Conservation (phyloP, 2,113 vertebrate species). For the Aepyceros melampus region DNA sequence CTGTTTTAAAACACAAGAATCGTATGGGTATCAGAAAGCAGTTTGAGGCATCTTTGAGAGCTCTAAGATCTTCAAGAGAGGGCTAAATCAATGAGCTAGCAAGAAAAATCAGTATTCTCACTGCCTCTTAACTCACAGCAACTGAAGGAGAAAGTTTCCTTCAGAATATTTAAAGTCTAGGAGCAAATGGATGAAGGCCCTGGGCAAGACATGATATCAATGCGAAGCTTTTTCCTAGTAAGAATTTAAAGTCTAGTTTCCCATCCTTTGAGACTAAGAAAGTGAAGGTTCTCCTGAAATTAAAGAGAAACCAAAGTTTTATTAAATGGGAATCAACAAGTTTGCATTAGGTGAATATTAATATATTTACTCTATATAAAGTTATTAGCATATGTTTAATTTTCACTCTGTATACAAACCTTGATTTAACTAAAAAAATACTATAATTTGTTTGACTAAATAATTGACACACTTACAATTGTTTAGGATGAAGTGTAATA, state of each 20-base stretch:
- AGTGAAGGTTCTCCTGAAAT: neutral
- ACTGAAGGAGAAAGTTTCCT: neutral
- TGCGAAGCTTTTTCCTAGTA: neutral
- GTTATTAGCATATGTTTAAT: neutral
- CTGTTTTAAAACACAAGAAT: neutral
- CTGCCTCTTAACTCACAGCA: neutral
- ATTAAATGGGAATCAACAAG: neutral
- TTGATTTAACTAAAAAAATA: conserved; percentile 30
- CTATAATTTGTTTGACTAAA: neutral
- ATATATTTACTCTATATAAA: conserved; percentile 14
- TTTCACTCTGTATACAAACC: neutral
- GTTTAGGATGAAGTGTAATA: neutral
- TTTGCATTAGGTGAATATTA: neutral
- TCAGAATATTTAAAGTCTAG: neutral
- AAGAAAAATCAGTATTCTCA: neutral
- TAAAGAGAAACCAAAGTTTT: neutral
- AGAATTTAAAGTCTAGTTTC: neutral
- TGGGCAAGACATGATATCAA: neutral
- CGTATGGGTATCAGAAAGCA: neutral
- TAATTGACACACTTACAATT: neutral
- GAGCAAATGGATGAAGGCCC: neutral
- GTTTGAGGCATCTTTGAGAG: neutral
- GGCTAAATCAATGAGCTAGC: neutral
- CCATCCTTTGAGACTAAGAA: neutral
- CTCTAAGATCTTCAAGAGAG: neutral